Evolutionary conservation across 2,888 invertebrate genomes (phyloP).

Genomic region (Pandemis cinnamomeana): DNA sequence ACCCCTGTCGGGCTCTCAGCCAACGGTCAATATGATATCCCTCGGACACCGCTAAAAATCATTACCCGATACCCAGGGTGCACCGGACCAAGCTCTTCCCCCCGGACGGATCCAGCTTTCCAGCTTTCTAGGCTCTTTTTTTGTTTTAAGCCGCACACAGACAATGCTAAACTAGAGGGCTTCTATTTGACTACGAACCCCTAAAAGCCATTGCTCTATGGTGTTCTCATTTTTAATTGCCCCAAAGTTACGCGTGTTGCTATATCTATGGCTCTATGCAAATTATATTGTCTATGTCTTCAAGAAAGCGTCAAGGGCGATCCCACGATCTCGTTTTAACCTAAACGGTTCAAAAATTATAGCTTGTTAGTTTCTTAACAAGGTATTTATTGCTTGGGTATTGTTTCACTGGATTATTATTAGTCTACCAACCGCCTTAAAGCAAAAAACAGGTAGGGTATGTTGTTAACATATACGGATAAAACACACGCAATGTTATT

Average conservation of each 20-base stretch:
- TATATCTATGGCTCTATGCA: constrained; percentile 45
- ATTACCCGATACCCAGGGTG: too few species aligned
- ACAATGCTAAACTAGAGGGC: too few species aligned
- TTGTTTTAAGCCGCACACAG: too few species aligned
- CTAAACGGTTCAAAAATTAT: constrained; percentile 33
- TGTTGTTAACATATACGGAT: too few species aligned
- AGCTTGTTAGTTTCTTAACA: constrained; percentile 40
- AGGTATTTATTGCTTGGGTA: constrained; percentile 35
- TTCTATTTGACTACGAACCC: too few species aligned
- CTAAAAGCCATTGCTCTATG: background rate
- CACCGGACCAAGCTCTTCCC: too few species aligned
- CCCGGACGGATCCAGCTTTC: too few species aligned
- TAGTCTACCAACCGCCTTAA: background rate
- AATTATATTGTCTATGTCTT: constrained; percentile 44
- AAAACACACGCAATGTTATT: too few species aligned
- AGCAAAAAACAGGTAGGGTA: background rate
- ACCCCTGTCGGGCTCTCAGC: too few species aligned
- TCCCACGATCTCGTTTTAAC: constrained; percentile 44
- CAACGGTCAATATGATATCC: too few species aligned
- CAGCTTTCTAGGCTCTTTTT: too few species aligned
- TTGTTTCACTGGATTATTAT: background rate
- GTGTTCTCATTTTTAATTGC: constrained; percentile 27
- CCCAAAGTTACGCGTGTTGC: constrained; percentile 25
- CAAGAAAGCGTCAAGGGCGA: constrained; percentile 50
- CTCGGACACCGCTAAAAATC: too few species aligned